Conservation (phyloP, 2,888 invertebrate genomes). For the Epirrita christyi region DNA sequence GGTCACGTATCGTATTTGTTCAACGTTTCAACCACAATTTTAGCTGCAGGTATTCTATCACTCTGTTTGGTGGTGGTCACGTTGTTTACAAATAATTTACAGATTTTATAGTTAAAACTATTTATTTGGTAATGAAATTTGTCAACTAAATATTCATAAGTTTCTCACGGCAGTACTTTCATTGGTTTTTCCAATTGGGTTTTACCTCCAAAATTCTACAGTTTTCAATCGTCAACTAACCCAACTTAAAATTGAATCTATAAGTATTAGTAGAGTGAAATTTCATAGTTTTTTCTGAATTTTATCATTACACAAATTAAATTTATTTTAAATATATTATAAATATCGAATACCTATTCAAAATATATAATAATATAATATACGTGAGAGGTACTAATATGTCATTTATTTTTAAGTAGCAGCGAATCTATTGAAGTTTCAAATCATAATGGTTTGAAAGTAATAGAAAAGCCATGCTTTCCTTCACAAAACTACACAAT, state of each 20-base stretch:
- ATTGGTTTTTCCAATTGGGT: conserved; percentile 53
- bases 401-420: conserved; percentile 6
- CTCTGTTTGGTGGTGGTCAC: conserved; percentile 3
- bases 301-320: too few species aligned
- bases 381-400: too few species aligned
- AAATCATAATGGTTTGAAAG: neutral
- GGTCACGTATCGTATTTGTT: too few species aligned
- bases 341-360: too few species aligned
- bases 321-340: too few species aligned
- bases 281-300: neutral
- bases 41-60: too few species aligned
- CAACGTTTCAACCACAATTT: too few species aligned
- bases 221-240: neutral
- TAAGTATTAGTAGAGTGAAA: neutral
- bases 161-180: conserved; percentile 48
- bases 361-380: too few species aligned
- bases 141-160: conserved; percentile 42
- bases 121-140: conserved; percentile 43
- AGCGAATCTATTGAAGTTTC: neutral
- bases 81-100: conserved; percentile 21
- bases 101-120: neutral
- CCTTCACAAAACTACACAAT: neutral
- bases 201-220: conserved; percentile 9
- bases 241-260: neutral
- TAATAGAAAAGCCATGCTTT: neutral